phyloP scores from a whole-genome alignment of 2,113 vertebrate genomes.

The Antechinus flavipes region DNA sequence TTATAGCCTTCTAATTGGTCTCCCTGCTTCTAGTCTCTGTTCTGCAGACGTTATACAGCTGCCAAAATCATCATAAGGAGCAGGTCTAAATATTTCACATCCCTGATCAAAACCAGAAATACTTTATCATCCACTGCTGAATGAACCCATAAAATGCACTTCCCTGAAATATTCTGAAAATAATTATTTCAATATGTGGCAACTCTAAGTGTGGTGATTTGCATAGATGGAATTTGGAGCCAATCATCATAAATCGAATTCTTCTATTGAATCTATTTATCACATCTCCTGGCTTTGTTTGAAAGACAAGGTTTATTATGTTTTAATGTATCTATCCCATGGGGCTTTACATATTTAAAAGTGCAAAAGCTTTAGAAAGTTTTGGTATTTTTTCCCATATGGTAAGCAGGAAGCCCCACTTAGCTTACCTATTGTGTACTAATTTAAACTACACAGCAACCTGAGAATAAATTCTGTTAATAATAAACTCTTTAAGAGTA shows the following conservation, averaged over 20 bases:
- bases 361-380: neutral
- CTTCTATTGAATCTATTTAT: conserved; percentile 63
- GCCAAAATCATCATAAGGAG: neutral
- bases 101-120: neutral
- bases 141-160: neutral
- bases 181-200: conserved; percentile 7
- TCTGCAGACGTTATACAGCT: neutral
- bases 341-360: neutral
- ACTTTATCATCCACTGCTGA: neutral
- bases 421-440: neutral
- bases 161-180: conserved; percentile 7
- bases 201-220: conserved; percentile 22
- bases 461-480: neutral
- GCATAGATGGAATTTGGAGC: conserved; percentile 57
- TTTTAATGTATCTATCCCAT: conserved; percentile 5
- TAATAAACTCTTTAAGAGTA: too few species aligned
- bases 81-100: neutral
- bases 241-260: conserved; percentile 60
- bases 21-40: neutral
- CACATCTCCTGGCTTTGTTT: conserved; percentile 68
- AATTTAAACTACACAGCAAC: conserved; percentile 37
- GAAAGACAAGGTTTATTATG: conserved; percentile 49
- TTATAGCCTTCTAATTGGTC: neutral
- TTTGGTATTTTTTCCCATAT: neutral
- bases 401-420: neutral